Evolutionary conservation across 2,113 vertebrate species (phyloP), one percentile per base, ranked within the genome.

Genomic region (Edolisoma coerulescens): DNA sequence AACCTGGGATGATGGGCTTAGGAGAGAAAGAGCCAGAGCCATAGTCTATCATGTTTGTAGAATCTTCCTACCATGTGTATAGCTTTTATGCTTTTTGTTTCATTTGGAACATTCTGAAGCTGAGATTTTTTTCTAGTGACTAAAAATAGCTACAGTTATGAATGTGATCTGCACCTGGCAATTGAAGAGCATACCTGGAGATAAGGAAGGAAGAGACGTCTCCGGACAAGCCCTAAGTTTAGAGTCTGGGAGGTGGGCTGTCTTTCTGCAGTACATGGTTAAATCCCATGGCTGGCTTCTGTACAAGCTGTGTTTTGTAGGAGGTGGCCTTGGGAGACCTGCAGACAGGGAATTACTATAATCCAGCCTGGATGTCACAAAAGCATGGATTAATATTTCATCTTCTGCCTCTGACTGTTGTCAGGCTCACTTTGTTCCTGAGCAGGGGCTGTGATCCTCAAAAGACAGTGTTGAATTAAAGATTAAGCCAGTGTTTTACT

Each of bases 341-440:
- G 76, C 80, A 89, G 84, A 68, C 56, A 87, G 80, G 60, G 94
- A 92, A 91, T 95, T 90, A 78, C 70, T 87, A 22, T 95, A 96
- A 96, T 95, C 84, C 77, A 95, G 56, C 65, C n/a, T 75, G 77
- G 84, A 84, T 93, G 89, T 92, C 64, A 84, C 3, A 4, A 73
- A 96, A 94, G 73, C 37, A 49, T 60, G 49, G 91, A 95, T 96
- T 95, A 96, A 94, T 96, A 95, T 92, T 96, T 96, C 93, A 96
- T 92, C 87, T 89, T 78, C 77, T 91, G 87, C 65, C 84, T 92
- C 68, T 5, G 22, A 81, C 64, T 89, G 88, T 92, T 87, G 69
- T 89, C 89, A 95, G 54, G 28, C 91, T 90, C 52, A 53, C 93
- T 96, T 92, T 91, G 91, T 87, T 97, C 80, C 77, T 71, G 64